Evolutionary conservation across 2,888 invertebrate genomes (phyloP).

Genomic region (Lysandra bellargus): DNA sequence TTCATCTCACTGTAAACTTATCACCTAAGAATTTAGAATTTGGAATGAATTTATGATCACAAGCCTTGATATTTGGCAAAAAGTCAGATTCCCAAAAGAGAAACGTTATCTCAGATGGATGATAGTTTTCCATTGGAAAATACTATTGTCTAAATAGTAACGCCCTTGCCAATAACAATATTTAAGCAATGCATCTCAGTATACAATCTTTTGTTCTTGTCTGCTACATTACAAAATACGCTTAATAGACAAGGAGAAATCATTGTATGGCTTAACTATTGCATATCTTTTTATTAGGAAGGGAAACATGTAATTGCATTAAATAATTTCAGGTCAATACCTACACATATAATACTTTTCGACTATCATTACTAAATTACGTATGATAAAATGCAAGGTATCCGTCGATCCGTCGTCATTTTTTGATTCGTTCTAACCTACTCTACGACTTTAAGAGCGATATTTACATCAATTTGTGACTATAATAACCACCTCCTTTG

Average conservation of each 20-base stretch:
- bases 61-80: slow-evolving; percentile 58
- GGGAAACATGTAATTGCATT: background rate
- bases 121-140: background rate
- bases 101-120: background rate
- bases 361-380: background rate
- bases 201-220: background rate
- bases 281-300: too few species aligned
- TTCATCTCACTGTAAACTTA: slow-evolving; percentile 35
- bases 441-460: background rate
- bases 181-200: background rate
- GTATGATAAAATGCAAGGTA: background rate
- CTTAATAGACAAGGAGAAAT: too few species aligned
- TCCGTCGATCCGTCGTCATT: background rate
- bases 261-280: too few species aligned
- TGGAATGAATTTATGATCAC: slow-evolving; percentile 72
- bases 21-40: slow-evolving; percentile 46
- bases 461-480: slow-evolving; percentile 27
- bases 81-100: slow-evolving; percentile 20
- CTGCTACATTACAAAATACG: background rate
- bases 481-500: background rate
- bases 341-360: background rate
- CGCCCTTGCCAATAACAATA: background rate
- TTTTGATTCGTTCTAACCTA: background rate
- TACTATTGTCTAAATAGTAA: background rate
- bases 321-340: background rate